Evolutionary conservation across 2,113 vertebrate genomes (phyloP).

Genomic region (Megaceryle torquata): DNA sequence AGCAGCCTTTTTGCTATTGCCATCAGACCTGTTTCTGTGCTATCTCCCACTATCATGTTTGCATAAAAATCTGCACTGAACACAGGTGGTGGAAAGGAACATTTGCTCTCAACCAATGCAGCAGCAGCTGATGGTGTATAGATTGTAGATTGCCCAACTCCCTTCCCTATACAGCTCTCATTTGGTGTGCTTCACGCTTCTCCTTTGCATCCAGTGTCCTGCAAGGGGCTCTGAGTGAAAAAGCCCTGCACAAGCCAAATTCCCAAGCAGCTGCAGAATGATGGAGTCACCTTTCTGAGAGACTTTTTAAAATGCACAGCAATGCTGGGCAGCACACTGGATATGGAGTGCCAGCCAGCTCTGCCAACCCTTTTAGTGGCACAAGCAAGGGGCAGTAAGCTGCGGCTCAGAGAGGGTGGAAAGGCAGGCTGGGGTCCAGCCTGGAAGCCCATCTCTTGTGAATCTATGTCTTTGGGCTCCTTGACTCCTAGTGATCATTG

Average conservation of each 20-base stretch:
- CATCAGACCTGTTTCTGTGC: constrained; percentile 3
- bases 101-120: not conserved
- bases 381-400: not conserved
- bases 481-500: not conserved
- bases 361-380: not conserved
- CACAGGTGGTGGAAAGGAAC: not conserved
- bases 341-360: not conserved
- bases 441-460: not conserved
- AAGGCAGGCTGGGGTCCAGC: constrained; percentile 7
- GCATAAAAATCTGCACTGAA: not conserved
- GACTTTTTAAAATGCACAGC: not conserved
- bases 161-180: not conserved
- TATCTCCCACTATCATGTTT: not conserved
- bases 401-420: not conserved
- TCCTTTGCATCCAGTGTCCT: not conserved
- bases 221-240: not conserved
- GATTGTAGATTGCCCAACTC: not conserved
- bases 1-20: not conserved
- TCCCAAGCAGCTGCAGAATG: not conserved
- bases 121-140: not conserved
- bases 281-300: not conserved
- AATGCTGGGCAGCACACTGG: not conserved
- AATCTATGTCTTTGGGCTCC: not conserved
- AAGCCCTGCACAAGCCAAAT: not conserved
- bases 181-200: not conserved